Evolutionary conservation across 2,113 vertebrate species (phyloP).

Genomic region (Myxocyprinus asiaticus): DNA sequence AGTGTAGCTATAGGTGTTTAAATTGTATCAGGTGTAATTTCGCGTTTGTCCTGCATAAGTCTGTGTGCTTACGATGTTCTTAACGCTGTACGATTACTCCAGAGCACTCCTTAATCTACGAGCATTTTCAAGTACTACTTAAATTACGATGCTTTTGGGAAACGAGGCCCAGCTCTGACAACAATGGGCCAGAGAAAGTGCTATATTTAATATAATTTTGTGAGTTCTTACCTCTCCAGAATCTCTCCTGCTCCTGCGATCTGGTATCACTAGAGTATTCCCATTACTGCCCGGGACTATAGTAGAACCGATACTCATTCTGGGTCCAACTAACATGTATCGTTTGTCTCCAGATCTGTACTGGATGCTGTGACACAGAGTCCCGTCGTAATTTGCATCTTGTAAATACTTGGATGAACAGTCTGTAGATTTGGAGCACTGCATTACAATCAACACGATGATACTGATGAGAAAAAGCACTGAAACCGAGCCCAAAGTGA

Average conservation of each 20-base stretch:
- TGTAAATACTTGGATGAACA: not conserved
- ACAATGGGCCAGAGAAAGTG: not conserved
- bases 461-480: not conserved
- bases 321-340: constrained; percentile 1
- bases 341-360: constrained; percentile 5
- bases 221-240: not conserved
- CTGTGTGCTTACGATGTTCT: too few species aligned
- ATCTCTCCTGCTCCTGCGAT: not conserved
- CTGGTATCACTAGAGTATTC: not conserved
- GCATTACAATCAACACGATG: not conserved
- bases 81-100: too few species aligned
- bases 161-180: not conserved
- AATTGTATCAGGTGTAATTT: too few species aligned
- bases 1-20: too few species aligned
- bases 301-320: not conserved
- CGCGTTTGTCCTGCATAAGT: too few species aligned
- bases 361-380: constrained; percentile 1
- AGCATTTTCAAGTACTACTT: too few species aligned
- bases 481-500: not conserved
- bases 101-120: too few species aligned
- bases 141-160: too few species aligned
- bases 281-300: not conserved
- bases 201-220: not conserved
- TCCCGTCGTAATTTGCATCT: not conserved
- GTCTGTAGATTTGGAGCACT: not conserved